A percentile compares a stretch with the other conserved stretches of the same genome.
These are phyloP conservation scores for Psilopogon haemacephalus DNA, from an alignment of 2,113 vertebrate species.

Conservation along the genomic window DNA sequence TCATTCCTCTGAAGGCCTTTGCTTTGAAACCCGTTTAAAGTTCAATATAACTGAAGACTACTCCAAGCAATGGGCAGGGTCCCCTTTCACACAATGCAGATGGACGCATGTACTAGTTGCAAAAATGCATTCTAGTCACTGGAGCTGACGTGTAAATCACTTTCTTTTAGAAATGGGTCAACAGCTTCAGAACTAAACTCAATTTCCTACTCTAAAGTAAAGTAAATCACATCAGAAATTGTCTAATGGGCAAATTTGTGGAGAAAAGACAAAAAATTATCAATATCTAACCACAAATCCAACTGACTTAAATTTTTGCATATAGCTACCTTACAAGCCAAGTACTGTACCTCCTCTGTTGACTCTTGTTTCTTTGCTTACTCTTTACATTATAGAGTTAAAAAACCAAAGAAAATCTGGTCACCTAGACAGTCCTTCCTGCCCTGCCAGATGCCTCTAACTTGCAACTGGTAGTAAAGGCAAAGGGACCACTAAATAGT, in stretches of 20 bases:
- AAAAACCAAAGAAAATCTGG: not conserved
- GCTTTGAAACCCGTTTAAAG: not conserved
- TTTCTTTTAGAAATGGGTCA: not conserved
- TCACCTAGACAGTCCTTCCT: not conserved
- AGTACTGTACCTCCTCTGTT: not conserved
- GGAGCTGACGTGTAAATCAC: not conserved
- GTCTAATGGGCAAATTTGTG: not conserved
- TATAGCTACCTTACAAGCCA: not conserved
- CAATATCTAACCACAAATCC: not conserved
- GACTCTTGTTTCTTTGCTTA: not conserved
- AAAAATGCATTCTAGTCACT: not conserved
- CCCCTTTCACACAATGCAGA: not conserved
- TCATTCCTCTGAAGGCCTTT: not conserved
- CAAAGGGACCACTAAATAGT: not conserved
- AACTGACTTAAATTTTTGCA: not conserved
- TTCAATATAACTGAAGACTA: not conserved
- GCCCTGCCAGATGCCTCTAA: not conserved
- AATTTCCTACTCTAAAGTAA: not conserved
- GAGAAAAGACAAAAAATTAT: not conserved
- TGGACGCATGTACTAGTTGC: fast-evolving
- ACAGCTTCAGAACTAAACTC: not conserved
- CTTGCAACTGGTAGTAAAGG: not conserved
- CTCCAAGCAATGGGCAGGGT: not conserved
- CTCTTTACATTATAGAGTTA: not conserved
- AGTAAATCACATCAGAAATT: not conserved